Conservation (phyloP, 2,797 vertebrate species). For the Darevskia mixta region DNA sequence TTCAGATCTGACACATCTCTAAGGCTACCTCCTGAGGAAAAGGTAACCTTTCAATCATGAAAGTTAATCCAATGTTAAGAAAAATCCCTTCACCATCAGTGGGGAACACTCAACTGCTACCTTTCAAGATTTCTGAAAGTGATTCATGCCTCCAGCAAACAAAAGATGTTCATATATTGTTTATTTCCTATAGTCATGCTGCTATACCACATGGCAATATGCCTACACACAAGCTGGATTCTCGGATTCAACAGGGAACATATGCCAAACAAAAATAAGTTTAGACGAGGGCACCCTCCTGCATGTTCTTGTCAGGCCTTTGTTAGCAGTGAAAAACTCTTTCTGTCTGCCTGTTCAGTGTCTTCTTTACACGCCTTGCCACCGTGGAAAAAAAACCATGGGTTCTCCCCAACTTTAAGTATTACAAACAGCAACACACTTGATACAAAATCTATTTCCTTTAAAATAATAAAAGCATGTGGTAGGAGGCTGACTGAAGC, state of each 20-base stretch:
- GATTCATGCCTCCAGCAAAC: constrained; percentile 66
- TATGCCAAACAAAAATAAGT: constrained; percentile 44
- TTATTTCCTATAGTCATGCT: constrained; percentile 71
- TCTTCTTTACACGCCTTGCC: neutral
- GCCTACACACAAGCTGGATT: constrained; percentile 58
- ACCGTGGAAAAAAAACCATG: neutral
- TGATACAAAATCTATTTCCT: neutral
- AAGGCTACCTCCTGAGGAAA: constrained; percentile 62
- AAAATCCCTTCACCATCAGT: constrained; percentile 69
- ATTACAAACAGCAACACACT: neutral
- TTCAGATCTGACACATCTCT: constrained; percentile 56
- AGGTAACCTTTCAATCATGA: constrained; percentile 61
- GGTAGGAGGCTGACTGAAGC: too few species aligned
- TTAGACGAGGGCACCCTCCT: constrained; percentile 24
- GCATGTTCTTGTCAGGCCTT: constrained; percentile 51
- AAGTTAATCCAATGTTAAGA: constrained; percentile 62
- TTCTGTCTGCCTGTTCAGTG: neutral
- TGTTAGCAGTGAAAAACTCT: constrained; percentile 30
- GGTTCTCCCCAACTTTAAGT: neutral
- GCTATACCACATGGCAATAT: constrained; percentile 54
- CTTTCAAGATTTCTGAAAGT: constrained; percentile 70
- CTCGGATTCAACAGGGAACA: constrained; percentile 61
- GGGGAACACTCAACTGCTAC: constrained; percentile 68
- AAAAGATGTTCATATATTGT: constrained; percentile 70
- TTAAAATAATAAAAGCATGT: neutral